Percentiles rank a stretch among this genome's conserved stretches.
Conservation (phyloP, 2,888 invertebrate species). For the Spisula solida region DNA sequence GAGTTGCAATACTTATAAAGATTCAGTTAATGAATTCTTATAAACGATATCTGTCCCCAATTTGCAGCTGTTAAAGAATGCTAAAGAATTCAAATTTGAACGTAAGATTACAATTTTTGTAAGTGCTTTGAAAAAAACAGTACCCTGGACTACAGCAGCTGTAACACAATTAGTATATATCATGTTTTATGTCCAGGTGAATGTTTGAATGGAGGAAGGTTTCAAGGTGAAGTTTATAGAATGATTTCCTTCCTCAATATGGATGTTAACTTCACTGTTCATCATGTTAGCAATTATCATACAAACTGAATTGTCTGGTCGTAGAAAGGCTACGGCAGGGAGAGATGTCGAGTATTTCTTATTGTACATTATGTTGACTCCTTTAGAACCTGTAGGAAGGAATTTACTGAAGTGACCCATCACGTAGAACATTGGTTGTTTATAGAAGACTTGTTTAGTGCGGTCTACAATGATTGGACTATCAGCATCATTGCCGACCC, state of each 20-base stretch:
- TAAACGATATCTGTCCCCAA: no score
- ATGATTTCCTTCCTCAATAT: conserved; percentile 40
- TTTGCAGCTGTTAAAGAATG: no score
- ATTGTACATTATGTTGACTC: conserved; percentile 15
- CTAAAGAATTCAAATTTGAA: no score
- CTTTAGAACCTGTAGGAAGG: conserved; percentile 54
- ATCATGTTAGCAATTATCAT: conserved; percentile 45
- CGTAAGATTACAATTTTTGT: no score
- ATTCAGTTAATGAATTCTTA: no score
- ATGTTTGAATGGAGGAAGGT: conserved; percentile 51
- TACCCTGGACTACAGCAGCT: no score
- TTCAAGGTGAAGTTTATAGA: conserved; percentile 22
- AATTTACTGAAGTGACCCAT: conserved; percentile 91
- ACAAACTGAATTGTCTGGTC: conserved; percentile 43
- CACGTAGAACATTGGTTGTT: conserved; percentile 95
- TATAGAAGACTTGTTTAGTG: conserved; percentile 90
- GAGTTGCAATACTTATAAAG: no score
- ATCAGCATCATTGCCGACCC: conserved; percentile 93
- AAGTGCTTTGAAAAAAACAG: no score
- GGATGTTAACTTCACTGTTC: conserved; percentile 2
- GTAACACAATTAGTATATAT: no score
- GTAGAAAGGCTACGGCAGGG: conserved; percentile 45
- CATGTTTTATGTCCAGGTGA: conserved; percentile 42
- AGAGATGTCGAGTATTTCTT: neutral
- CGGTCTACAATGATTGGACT: conserved; percentile 92